Evolutionary conservation across 2,113 vertebrate genomes (phyloP), one percentile per base, ranked within the genome.

Genomic region (Cromileptes altivelis): DNA sequence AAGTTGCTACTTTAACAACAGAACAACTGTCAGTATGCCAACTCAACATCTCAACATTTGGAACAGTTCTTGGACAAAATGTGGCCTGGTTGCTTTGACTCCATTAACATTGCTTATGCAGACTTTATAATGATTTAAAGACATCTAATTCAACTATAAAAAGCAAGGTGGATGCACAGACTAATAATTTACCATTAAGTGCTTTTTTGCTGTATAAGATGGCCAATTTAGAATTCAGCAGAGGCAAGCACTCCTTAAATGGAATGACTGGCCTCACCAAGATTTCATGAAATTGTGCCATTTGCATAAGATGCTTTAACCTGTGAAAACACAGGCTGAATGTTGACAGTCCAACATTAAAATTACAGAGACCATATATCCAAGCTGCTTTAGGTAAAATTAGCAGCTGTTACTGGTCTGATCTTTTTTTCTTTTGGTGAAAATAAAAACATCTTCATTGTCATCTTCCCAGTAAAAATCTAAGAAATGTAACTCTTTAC

Each of bases 211-310:
- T 62, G 11, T 40, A 14, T 23, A n/a, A 60, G 6, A 60, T 33
- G 50, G 8, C 15, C 61, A 19, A 67, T 58, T 73, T 42, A 67
- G 21, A 52, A 73, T 81, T 67, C 70, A 74, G 27, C 30, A 40
- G 42, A 40, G 30, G 21, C 50, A 49, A 50, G 6, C 10, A 13
- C 69, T 64, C 40, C 23, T 64, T 2, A 55, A 30, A 64, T 57
- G 19, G 47, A 76, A 64, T 57, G 17, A 37, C 23, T 8, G 57
- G 40, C 50, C 33, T 30, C 30, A 30, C 30, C 4, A 30, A 0
- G 0, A 30, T 30, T 30, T 4, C 30, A 30, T 4, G 4, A 30
- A 30, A 30, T 30, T 30, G 30, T 30, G 30, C 30, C 30, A 30
- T 30, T 53, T 53, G 56, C 60, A 68, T 42, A 42, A 52, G 21